Evolutionary conservation across 1,140 invertebrate species (phyloP), one percentile per base, ranked within the genome.

Genomic region (Lepidurus packardi): DNA sequence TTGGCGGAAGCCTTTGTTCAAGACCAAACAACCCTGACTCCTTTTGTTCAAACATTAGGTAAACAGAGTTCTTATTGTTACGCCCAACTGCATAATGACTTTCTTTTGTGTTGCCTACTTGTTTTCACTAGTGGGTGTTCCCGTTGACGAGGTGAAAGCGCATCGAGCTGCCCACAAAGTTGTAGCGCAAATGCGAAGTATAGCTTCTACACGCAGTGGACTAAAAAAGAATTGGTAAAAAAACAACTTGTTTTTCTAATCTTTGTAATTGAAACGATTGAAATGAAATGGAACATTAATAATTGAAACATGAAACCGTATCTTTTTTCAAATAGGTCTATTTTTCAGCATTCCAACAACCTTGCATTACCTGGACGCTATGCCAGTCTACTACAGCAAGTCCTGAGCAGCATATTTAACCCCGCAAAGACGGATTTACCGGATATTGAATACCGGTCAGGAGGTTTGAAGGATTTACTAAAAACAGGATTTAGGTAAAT

Each of bases 1-100:
- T 83, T 91, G 10, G 86, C 85, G 21, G 85, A 86, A 41, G 89
- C 89, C 53, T 84, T 91, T 80, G 87, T 88, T 73, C 88, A 91
- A 81, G 90, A 91, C 80, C 53, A 73, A 43, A 34, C 43, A 44
- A 77, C 34, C 43, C 10, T 79, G 41, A 43, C 41, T n/a, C 78
- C 43, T 7, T 77, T 65, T 43, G 24, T 79, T 41, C 78, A 78
- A 24, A 34, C 74, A 7, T 78, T 78, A 45, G 73, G 78, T 78
- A 78, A 75, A 21, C n/a, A 78, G n/a, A 53, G 42, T n/a, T 13
- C 8, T 65, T 11, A n/a, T 65, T 16, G 53, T 65, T 21, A 65
- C 16, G 53, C 53, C 21, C 4, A 65, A 65, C 53, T 7, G 53
- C 21, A 0, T 65, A 16, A 21, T 65, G 21, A 65, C 6, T 11